Conservation (phyloP, 2,888 invertebrate genomes). For the Mythimna loreyi region DNA sequence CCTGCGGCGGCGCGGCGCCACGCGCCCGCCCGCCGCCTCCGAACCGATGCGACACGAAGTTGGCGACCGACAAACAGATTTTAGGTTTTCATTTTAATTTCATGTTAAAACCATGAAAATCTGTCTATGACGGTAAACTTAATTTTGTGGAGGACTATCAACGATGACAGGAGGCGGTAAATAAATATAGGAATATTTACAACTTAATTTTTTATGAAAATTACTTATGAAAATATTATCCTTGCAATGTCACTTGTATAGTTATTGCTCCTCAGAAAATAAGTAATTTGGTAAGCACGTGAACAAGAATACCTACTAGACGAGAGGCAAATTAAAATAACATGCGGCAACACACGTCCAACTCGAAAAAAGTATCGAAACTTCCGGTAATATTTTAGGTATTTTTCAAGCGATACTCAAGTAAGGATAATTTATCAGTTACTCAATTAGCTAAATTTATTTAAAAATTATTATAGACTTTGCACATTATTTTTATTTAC, state of each 20-base stretch:
- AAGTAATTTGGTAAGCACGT: slow-evolving; percentile 1
- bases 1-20: slow-evolving; percentile 39
- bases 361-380: slow-evolving; percentile 12
- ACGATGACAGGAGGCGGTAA: slow-evolving; percentile 9
- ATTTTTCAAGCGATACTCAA: background rate
- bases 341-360: background rate
- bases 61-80: slow-evolving; percentile 47
- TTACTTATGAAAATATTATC: slow-evolving; percentile 25
- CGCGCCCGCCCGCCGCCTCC: slow-evolving; percentile 47
- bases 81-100: slow-evolving; percentile 36
- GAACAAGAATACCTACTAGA: slow-evolving; percentile 9
- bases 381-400: background rate
- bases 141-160: slow-evolving; percentile 19
- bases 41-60: slow-evolving; percentile 51
- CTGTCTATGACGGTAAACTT: slow-evolving; percentile 39
- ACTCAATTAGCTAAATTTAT: slow-evolving; percentile 1
- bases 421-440: slow-evolving; percentile 20
- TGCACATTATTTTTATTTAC: background rate
- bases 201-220: slow-evolving; percentile 22
- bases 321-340: background rate
- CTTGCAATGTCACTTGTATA: slow-evolving; percentile 16
- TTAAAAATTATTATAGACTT: slow-evolving; percentile 11
- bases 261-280: slow-evolving; percentile 3
- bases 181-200: slow-evolving; percentile 24
- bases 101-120: slow-evolving; percentile 39